phyloP scores from a whole-genome alignment of 2,113 vertebrate genomes.

The Zapus hudsonius region DNA sequence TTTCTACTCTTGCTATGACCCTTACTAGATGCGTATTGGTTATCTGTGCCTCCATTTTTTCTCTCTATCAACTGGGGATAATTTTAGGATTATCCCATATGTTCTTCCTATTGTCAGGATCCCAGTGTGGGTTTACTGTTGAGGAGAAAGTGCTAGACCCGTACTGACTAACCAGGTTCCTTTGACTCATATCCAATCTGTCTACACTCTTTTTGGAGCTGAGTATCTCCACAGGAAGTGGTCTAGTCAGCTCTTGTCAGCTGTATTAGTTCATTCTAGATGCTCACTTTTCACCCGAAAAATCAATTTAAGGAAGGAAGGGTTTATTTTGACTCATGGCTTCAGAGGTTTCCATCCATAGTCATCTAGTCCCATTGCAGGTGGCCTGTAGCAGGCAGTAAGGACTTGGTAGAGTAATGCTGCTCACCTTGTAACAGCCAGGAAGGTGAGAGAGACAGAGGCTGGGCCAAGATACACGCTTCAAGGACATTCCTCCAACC shows the following conservation, averaged over 20 bases:
- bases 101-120: neutral
- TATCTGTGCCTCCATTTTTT: conserved; percentile 13
- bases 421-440: neutral
- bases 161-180: neutral
- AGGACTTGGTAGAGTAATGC: neutral
- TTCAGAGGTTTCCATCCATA: neutral
- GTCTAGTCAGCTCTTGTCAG: neutral
- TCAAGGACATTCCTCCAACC: neutral
- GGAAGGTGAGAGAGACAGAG: neutral
- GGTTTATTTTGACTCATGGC: neutral
- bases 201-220: neutral
- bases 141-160: neutral
- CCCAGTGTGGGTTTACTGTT: neutral
- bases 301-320: neutral
- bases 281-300: neutral
- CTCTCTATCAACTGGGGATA: neutral
- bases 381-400: neutral
- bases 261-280: neutral
- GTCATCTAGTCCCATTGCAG: neutral
- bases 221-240: neutral
- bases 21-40: neutral
- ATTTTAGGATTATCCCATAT: neutral
- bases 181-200: neutral
- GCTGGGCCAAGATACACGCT: neutral
- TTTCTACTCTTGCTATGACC: neutral